A percentile compares a stretch with the other conserved stretches of the same genome.
These are phyloP conservation scores for Porites evermanni DNA, from an alignment of 92 coral and sea anemone genomes.

Conservation along the genomic window DNA sequence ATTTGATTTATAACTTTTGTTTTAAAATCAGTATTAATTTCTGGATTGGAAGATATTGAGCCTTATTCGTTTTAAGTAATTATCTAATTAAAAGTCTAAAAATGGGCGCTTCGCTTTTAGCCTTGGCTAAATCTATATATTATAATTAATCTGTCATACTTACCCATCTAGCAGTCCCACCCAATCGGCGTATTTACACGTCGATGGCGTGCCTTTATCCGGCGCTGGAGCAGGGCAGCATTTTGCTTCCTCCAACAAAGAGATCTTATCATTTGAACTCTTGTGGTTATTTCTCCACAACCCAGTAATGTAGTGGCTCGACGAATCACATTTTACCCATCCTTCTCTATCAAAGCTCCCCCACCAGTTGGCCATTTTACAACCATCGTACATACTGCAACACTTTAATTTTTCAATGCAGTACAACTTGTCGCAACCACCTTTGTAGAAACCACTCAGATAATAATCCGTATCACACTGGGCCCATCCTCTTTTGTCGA, in stretches of 20 bases:
- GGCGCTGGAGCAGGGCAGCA: conserved; percentile 70
- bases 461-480: conserved; percentile 53
- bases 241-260: conserved; percentile 53
- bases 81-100: too few species aligned
- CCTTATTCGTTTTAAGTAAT: too few species aligned
- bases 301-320: conserved; percentile 59
- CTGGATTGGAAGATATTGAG: too few species aligned
- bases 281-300: conserved; percentile 41
- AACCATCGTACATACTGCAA: conserved; percentile 46
- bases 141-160: not conserved
- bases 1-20: too few species aligned
- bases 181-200: conserved; percentile 67
- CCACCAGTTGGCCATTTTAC: conserved; percentile 58
- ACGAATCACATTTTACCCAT: conserved; percentile 49
- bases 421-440: conserved; percentile 59
- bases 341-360: conserved; percentile 56
- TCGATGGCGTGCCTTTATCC: conserved; percentile 43
- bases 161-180: conserved; percentile 55
- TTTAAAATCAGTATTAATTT: too few species aligned
- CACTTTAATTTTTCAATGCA: conserved; percentile 70
- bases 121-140: too few species aligned
- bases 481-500: conserved; percentile 25
- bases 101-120: too few species aligned
- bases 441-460: conserved; percentile 68
- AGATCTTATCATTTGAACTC: conserved; percentile 32